Evolutionary conservation across 2,113 vertebrate species (phyloP), one percentile per base, ranked within the genome.

Genomic region (Catharus fuscescens): DNA sequence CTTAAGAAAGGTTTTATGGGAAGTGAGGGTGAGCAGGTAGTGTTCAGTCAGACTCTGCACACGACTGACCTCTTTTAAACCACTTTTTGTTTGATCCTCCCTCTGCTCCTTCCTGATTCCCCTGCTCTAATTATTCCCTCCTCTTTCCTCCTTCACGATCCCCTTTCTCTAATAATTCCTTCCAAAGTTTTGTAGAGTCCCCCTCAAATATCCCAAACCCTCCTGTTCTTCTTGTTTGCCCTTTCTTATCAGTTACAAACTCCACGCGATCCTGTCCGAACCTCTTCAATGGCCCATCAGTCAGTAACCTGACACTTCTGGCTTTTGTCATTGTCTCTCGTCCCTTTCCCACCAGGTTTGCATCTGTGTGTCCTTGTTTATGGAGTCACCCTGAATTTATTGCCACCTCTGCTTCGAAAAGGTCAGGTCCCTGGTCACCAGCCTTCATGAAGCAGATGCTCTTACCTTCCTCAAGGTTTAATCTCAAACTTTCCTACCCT

Each of bases 31-130:
- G 48, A 34, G 36, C 5, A 15, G 60, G 19, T 17, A 28, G 19
- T 48, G 53, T 11, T 52, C 0, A 0, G 16, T 23, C 57, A 56
- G 31, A 29, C 17, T 12, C 62, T 40, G 56, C 28, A 24, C 29
- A 8, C 0, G 0, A 24, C 0, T 14, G 16, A 36, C 25, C 21
- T 28, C 32, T 61, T 34, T 45, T 48, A 57, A 8, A 38, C 5
- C 10, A 6, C 18, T 44, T 60, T 64, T 57, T 67, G 23, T 23
- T 73, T 64, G 28, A 80, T 60, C 11, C 25, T 26, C 7, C 5
- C 29, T 61, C 65, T 45, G n/a, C 34, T 90, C 34, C 38, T 88
- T 79, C 34, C 29, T 3, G 0, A 50, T 24, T 13, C 8, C 17
- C 21, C 60, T 85, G 20, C 19, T 28, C 10, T 85, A 61, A 52